A percentile compares a stretch with the other conserved stretches of the same genome.
phyloP scores from a whole-genome alignment of 1,140 invertebrate species.

The Choristoneura fumiferana region DNA sequence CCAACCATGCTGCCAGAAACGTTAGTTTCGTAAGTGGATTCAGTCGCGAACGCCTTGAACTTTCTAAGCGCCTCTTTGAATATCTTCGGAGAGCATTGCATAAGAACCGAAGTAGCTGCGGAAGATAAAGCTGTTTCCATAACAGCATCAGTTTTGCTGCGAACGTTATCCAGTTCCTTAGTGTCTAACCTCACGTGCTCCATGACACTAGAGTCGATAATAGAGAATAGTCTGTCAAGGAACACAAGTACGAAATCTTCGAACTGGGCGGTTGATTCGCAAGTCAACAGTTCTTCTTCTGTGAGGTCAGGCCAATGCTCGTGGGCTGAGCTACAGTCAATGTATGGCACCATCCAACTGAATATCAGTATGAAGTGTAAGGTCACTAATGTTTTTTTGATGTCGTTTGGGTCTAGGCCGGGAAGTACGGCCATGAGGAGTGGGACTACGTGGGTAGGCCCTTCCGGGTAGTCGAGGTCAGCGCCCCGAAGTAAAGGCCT shows the following conservation, averaged over 20 bases:
- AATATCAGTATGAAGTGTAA: conserved; percentile 90
- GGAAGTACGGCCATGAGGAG: conserved; percentile 89
- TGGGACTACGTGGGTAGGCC: conserved; percentile 89
- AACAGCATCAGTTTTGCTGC: conserved; percentile 85
- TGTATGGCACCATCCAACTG: conserved; percentile 86
- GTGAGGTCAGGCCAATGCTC: conserved; percentile 84
- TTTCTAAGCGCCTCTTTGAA: conserved; percentile 86
- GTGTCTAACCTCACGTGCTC: conserved; percentile 84
- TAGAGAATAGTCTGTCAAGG: conserved; percentile 86
- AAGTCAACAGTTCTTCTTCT: conserved; percentile 87
- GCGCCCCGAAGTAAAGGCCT: conserved; percentile 84
- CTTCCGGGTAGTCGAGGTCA: conserved; percentile 84
- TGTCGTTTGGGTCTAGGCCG: conserved; percentile 95
- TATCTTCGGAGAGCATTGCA: conserved; percentile 75
- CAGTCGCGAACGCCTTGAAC: conserved; percentile 85
- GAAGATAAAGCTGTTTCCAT: conserved; percentile 85
- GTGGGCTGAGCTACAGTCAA: conserved; percentile 89
- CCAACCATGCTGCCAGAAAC: conserved; percentile 89
- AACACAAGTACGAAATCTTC: conserved; percentile 93
- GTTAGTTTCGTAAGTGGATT: conserved; percentile 88
- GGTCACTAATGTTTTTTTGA: conserved; percentile 89
- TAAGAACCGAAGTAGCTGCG: conserved; percentile 82
- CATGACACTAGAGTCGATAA: conserved; percentile 86
- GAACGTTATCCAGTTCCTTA: conserved; percentile 77
- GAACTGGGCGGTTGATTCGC: conserved; percentile 89